These are phyloP conservation scores for Malthinus flaveolus DNA, from an alignment of 2,888 invertebrate species.

Conservation along the genomic window DNA sequence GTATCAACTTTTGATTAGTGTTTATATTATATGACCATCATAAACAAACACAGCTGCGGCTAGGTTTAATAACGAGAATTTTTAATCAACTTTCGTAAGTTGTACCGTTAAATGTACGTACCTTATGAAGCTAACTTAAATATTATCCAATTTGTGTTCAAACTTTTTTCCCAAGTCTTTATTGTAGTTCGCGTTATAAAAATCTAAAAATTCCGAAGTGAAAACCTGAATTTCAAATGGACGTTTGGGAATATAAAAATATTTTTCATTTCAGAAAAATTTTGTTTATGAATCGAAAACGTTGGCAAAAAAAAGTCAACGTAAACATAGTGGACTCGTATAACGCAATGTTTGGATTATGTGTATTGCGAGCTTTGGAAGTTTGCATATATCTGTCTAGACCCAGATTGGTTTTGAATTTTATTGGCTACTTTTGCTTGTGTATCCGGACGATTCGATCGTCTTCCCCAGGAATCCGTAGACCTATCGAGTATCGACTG, in stretches of 20 bases:
- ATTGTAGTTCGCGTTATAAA: slow-evolving; percentile 6
- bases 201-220: slow-evolving; percentile 6
- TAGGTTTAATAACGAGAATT: slow-evolving; percentile 23
- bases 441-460: slow-evolving; percentile 18
- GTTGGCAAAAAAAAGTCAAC: neutral
- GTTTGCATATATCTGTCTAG: slow-evolving; percentile 41
- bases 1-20: neutral
- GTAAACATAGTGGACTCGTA: slow-evolving; percentile 16
- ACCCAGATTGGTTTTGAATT: slow-evolving; percentile 45
- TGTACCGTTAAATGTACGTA: slow-evolving; percentile 16
- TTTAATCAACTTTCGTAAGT: slow-evolving; percentile 27
- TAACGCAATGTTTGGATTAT: slow-evolving; percentile 31
- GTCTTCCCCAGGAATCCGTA: slow-evolving; percentile 11
- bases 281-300: no score
- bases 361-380: slow-evolving; percentile 29
- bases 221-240: neutral
- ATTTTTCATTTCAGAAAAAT: no score
- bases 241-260: no score
- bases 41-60: slow-evolving; percentile 24
- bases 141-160: slow-evolving; percentile 21
- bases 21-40: neutral
- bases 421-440: slow-evolving; percentile 37
- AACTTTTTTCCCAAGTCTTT: slow-evolving; percentile 15
- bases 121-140: slow-evolving; percentile 18
- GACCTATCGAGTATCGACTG: no score